Base-by-base conservation (phyloP, 2,888 invertebrate genomes). In the Oligia strigilis region DNA sequence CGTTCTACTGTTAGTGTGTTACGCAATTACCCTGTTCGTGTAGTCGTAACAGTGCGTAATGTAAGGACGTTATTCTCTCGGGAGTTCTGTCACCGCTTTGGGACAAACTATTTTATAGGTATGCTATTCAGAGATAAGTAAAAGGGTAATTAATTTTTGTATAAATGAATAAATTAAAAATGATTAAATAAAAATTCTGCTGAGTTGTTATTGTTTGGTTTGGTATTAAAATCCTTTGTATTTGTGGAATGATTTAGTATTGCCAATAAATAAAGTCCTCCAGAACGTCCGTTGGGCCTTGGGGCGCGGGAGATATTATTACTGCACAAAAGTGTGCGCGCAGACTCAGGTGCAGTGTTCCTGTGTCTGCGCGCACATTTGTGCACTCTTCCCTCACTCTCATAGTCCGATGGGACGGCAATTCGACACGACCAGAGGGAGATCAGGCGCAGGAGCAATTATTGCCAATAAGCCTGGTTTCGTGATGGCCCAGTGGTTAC, bases 141-240 rank as follows among this genome's bases (percentile, higher is more conserved):
- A 14, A 40, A 40, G 8, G 3, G 1, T 46, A n/a, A 77, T 49
- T 0, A 13, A 14, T 70, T 70, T 29, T 80, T 71, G 14, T 84
- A 65, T 6, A 23, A 36, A 52, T 23, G 4, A 58, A 0, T 58
- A 9, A 55, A 62, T n/a, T 9, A 62, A 29, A 29, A 29, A 29
- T 29, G 29, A 29, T 46, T 84, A 84, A 43, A 80, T n/a, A 0
- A 78, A n/a, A 62, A 67, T 60, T 55, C 55, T 29, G 4, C 19
- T 23, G 23, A 55, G 8, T 60, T 84, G 14, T n/a, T 36, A 19
- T 52, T n/a, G 9, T 60, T 80, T 84, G 19, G 11, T 75, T 79
- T 72, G 0, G 0, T 82, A 49, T 52, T 43, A 11, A 36, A 65
- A 23, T 83, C 65, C 58, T 66, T 55, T 36, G 23, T 29, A 11